Evolutionary conservation across 2,888 invertebrate genomes (phyloP).

Genomic region (Pyrocoelia pectoralis): DNA sequence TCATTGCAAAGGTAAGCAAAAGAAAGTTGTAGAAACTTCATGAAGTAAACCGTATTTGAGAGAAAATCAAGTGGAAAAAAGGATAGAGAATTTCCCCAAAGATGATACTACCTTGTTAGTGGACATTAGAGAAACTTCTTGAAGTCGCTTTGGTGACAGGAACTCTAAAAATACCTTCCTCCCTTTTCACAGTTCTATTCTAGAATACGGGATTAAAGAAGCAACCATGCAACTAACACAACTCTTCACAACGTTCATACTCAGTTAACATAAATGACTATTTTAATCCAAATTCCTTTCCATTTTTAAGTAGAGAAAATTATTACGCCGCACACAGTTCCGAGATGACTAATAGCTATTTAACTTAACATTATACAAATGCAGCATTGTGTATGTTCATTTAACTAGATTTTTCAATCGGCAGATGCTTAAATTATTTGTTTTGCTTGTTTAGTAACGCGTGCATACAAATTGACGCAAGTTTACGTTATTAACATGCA

Average conservation of each 20-base stretch:
- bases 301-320: not conserved
- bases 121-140: conserved; percentile 39
- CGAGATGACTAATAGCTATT: no score
- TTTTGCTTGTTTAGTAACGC: no score
- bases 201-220: conserved; percentile 25
- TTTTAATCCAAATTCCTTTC: not conserved
- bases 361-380: no score
- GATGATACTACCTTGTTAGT: conserved; percentile 41
- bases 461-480: no score
- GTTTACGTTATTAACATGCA: no score
- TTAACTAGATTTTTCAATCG: no score
- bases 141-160: conserved; percentile 34
- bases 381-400: no score
- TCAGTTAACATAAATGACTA: not conserved
- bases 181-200: conserved; percentile 35
- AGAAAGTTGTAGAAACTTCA: conserved; percentile 17
- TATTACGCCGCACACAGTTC: not conserved
- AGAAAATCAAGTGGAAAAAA: conserved; percentile 25
- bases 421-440: no score
- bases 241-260: not conserved
- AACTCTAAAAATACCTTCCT: conserved; percentile 36
- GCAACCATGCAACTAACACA: conserved; percentile 23
- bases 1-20: conserved; percentile 26
- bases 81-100: conserved; percentile 29
- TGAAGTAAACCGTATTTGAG: conserved; percentile 19